Conservation (phyloP, 2,113 vertebrate genomes). For the Hippocampus barbouri region DNA sequence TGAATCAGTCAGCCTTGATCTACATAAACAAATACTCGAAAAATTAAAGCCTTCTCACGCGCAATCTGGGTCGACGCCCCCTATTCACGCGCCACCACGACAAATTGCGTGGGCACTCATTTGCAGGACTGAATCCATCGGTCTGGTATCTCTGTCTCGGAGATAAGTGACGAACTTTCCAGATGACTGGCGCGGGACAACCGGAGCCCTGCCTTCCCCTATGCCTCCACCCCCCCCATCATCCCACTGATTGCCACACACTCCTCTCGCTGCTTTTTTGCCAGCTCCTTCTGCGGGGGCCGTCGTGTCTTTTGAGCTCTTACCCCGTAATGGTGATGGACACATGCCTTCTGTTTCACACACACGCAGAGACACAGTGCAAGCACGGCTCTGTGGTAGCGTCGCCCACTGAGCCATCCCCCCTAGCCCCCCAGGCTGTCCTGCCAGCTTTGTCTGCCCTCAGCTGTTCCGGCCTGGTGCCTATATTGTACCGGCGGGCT, state of each 20-base stretch:
- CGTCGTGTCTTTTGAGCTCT: constrained; percentile 59
- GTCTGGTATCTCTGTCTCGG: constrained; percentile 46
- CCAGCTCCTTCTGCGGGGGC: constrained; percentile 64
- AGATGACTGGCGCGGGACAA: constrained; percentile 69
- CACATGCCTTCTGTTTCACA: constrained; percentile 43
- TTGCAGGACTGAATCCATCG: constrained; percentile 49
- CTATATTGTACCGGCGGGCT: constrained; percentile 77
- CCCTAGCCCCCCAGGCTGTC: constrained; percentile 24
- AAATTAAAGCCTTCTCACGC: constrained; percentile 41
- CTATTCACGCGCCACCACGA: constrained; percentile 43
- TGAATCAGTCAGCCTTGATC: constrained; percentile 24
- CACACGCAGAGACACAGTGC: constrained; percentile 34
- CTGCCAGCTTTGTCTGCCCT: constrained; percentile 74
- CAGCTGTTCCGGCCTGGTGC: constrained; percentile 76
- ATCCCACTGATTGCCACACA: constrained; percentile 69
- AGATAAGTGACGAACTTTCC: constrained; percentile 71
- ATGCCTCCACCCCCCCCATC: constrained; percentile 10
- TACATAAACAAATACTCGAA: constrained; percentile 31
- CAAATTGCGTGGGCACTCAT: constrained; percentile 53
- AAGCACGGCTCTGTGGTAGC: constrained; percentile 57
- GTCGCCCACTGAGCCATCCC: constrained; percentile 42
- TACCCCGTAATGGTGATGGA: constrained; percentile 65
- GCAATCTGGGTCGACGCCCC: constrained; percentile 33
- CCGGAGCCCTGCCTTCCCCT: constrained; percentile 16
- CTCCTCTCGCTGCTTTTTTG: constrained; percentile 69